Conservation (phyloP, 2,888 invertebrate genomes). For the Leptopilina syphax region DNA sequence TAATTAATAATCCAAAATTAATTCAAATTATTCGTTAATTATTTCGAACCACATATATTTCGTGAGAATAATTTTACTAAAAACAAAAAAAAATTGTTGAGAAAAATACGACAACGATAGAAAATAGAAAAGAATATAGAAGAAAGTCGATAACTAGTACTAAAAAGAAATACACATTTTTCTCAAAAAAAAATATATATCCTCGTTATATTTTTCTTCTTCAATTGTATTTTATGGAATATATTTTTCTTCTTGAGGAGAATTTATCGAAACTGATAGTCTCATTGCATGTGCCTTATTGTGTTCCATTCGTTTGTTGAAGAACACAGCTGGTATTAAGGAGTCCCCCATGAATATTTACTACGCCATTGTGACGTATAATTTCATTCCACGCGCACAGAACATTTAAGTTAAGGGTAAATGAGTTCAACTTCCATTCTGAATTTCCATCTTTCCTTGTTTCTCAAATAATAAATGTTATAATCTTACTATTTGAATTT, state of each 20-base stretch:
- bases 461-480: no score
- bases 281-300: conserved; percentile 31
- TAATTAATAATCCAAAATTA: no score
- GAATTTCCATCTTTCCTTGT: conserved; percentile 8
- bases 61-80: no score
- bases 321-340: conserved; percentile 42
- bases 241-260: background rate
- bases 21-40: no score
- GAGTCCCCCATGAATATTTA: conserved; percentile 46
- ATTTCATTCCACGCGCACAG: conserved; percentile 30
- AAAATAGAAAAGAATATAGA: no score
- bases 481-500: no score
- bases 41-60: no score
- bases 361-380: conserved; percentile 41
- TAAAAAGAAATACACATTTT: no score
- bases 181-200: background rate
- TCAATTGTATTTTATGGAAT: background rate
- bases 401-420: conserved; percentile 15
- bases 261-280: conserved; percentile 20
- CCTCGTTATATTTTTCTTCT: background rate
- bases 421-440: conserved; percentile 13
- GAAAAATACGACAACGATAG: no score
- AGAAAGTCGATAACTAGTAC: no score
- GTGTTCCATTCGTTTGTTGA: conserved; percentile 12
- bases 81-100: no score